Evolutionary conservation across 2,888 invertebrate species (phyloP).

Genomic region (Drosophila limbata): DNA sequence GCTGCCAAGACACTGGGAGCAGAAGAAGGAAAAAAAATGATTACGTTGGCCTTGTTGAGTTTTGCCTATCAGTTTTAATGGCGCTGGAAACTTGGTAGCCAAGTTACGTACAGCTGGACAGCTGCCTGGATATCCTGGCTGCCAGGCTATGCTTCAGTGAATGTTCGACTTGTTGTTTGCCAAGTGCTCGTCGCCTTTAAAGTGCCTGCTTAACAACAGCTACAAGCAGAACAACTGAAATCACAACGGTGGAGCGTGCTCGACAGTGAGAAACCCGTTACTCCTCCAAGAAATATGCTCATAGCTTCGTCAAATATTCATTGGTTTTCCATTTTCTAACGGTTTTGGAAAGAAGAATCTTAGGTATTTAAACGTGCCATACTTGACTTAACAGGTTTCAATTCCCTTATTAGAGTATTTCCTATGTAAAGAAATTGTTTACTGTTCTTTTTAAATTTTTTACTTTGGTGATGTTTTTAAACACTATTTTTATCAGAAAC

Average conservation of each 20-base stretch:
- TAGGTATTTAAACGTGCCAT: no score
- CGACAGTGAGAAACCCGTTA: not conserved
- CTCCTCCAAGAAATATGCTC: no score
- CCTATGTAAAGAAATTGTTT: no score
- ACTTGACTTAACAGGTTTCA: no score
- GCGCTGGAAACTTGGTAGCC: constrained; percentile 45
- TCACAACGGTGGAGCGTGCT: not conserved
- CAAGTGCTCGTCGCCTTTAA: constrained; percentile 26
- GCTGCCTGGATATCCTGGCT: constrained; percentile 4
- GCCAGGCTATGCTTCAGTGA: constrained; percentile 5
- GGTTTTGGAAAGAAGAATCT: no score
- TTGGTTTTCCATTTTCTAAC: no score
- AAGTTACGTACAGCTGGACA: constrained; percentile 26
- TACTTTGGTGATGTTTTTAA: no score
- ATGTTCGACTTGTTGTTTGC: constrained; percentile 23
- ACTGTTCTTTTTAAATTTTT: no score
- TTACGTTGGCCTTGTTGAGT: constrained; percentile 17
- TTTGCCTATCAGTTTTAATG: constrained; percentile 47
- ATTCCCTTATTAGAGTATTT: no score
- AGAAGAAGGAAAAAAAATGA: not conserved
- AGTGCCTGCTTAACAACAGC: constrained; percentile 22
- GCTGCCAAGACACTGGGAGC: not conserved
- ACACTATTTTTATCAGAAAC: no score
- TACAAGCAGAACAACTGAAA: not conserved
- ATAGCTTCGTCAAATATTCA: no score